phyloP scores from a whole-genome alignment of 2,113 vertebrate genomes.

The Lates calcarifer region DNA sequence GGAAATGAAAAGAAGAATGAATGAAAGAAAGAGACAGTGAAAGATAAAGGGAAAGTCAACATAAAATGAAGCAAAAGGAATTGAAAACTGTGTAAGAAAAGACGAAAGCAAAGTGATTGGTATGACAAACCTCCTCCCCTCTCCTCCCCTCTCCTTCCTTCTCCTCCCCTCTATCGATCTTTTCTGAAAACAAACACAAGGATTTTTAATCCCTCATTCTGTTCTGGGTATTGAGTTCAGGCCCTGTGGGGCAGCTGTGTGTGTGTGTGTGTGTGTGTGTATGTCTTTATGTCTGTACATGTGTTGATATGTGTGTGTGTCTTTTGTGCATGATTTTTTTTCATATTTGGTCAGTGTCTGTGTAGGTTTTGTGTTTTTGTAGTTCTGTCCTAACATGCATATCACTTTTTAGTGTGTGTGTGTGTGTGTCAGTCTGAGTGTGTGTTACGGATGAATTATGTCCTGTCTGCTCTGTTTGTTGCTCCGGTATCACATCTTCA shows the following conservation, averaged over 20 bases:
- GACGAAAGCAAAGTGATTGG: no score
- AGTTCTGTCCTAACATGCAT: not conserved
- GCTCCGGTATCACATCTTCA: conserved; percentile 55
- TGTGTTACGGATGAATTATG: conserved; percentile 34
- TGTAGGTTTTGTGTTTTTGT: not conserved
- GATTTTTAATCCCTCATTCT: conserved; percentile 73
- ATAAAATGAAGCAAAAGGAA: no score
- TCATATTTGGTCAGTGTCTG: conserved; percentile 8
- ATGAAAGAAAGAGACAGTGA: not conserved
- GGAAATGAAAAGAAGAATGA: not conserved
- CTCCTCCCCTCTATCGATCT: conserved; percentile 67
- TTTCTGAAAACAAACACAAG: conserved; percentile 79
- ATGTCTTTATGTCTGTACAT: not conserved
- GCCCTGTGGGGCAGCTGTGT: conserved; percentile 4
- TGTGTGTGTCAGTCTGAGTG: not conserved
- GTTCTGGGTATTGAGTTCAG: conserved; percentile 59
- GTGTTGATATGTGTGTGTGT: not conserved
- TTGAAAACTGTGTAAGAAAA: no score
- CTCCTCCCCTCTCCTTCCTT: not conserved
- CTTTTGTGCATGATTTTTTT: not conserved
- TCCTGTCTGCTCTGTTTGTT: conserved; percentile 50
- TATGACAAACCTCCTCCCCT: not conserved
- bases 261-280: conserved; percentile 18
- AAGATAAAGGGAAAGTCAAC: not conserved
- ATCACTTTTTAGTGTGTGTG: conserved; percentile 11